Conservation (phyloP, 2,113 vertebrate species). For the Aplodontia rufa region DNA sequence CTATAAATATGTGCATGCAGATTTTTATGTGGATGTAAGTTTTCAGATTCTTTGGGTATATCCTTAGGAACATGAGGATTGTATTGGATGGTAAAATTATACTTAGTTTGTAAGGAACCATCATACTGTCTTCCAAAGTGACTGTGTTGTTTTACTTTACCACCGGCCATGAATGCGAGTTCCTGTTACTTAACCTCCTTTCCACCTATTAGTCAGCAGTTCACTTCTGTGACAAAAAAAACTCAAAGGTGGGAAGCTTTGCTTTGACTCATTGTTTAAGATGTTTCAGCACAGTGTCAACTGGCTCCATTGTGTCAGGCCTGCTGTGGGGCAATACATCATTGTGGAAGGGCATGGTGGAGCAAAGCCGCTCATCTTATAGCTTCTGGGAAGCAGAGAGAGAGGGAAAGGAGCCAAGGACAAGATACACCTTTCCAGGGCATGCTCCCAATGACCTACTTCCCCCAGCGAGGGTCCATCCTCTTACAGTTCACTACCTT, state of each 20-base stretch:
- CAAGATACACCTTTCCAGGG: not conserved
- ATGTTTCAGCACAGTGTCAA: not conserved
- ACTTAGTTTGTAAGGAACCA: not conserved
- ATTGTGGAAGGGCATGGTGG: not conserved
- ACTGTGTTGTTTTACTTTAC: not conserved
- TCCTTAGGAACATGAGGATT: not conserved
- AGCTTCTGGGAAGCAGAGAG: not conserved
- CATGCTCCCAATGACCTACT: not conserved
- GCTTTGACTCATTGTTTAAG: not conserved
- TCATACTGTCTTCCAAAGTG: not conserved
- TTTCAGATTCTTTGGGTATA: not conserved
- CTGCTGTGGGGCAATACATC: not conserved
- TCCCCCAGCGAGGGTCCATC: not conserved
- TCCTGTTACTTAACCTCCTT: not conserved
- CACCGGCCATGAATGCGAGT: not conserved
- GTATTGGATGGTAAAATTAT: not conserved
- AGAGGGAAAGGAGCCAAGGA: not conserved
- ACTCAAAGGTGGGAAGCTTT: not conserved
- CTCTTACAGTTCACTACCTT: not conserved
- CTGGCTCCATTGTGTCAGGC: not conserved
- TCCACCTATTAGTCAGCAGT: not conserved
- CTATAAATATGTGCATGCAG: not conserved
- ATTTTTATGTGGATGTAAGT: not conserved
- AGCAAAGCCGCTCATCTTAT: not conserved
- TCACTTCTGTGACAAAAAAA: not conserved